phyloP scores from a whole-genome alignment of 2,888 invertebrate genomes.

The Ypsolopha sequella region DNA sequence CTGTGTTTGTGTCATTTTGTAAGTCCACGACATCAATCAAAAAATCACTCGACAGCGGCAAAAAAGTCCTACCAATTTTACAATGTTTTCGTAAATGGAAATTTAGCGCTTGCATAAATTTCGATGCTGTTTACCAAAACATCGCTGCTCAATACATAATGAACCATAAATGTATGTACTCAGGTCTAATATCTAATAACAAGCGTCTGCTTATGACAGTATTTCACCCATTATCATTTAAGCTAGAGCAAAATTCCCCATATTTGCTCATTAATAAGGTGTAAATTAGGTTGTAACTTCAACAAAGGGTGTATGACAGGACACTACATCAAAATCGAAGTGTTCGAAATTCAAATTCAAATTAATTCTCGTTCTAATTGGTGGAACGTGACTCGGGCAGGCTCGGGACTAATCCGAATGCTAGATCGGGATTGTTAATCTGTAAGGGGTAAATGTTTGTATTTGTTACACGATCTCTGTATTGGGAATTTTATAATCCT shows the following conservation, averaged over 20 bases:
- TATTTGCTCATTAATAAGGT: conserved; percentile 8
- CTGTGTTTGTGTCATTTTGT: too few relatives aligned
- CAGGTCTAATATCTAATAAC: conserved; percentile 1
- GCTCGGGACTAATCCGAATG: not conserved
- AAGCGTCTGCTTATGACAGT: conserved; percentile 1
- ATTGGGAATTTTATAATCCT: too few relatives aligned
- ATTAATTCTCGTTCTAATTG: conserved; percentile 64
- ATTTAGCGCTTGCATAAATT: too few relatives aligned
- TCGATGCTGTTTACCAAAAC: too few relatives aligned
- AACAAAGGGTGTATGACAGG: conserved; percentile 36
- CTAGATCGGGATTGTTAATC: not conserved
- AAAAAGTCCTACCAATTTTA: too few relatives aligned
- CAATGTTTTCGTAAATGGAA: too few relatives aligned
- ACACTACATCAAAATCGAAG: conserved; percentile 67
- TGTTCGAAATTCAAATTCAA: conserved; percentile 66
- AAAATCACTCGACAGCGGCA: too few relatives aligned
- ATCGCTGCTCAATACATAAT: not conserved
- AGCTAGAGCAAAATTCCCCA: not conserved
- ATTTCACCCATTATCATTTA: not conserved
- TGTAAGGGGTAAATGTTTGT: not conserved
- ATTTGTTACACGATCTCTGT: not conserved
- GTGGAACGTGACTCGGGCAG: conserved; percentile 56
- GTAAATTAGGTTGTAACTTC: not conserved
- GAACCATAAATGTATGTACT: not conserved
- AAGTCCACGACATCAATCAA: too few relatives aligned